Evolutionary conservation across 2,797 vertebrate species (phyloP).

Genomic region (Oreochromis mossambicus): DNA sequence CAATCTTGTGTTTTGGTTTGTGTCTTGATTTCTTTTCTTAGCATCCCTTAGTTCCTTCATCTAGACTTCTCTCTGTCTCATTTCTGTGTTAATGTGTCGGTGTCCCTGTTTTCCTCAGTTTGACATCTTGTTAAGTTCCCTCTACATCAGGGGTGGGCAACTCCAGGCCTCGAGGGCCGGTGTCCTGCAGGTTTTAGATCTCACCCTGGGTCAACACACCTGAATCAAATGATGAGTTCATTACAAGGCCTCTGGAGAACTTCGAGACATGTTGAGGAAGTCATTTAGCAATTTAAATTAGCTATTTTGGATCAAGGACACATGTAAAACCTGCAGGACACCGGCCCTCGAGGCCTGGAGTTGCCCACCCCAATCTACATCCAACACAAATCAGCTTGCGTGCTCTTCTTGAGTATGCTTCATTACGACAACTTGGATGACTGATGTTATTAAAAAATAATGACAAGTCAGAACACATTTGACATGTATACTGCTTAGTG

Average conservation of each 20-base stretch:
- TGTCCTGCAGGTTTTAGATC: no score
- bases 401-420: neutral
- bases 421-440: neutral
- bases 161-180: no score
- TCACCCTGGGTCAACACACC: no score
- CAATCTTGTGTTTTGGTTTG: neutral
- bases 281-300: no score
- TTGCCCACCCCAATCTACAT: neutral
- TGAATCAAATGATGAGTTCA: no score
- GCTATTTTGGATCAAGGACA: no score
- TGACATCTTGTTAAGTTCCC: neutral
- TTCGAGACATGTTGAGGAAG: no score
- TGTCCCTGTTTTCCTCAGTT: neutral
- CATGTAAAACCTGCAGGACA: no score
- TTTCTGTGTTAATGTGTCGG: neutral
- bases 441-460: neutral
- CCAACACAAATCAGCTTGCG: neutral
- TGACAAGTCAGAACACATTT: neutral
- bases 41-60: fast-evolving
- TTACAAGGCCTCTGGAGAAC: no score
- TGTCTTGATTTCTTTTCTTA: neutral
- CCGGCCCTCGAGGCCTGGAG: no score
- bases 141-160: neutral
- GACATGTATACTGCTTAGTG: fast-evolving
- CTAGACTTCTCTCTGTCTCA: neutral